Evolutionary conservation across 2,888 invertebrate genomes (phyloP).

Genomic region (Apamea anceps): DNA sequence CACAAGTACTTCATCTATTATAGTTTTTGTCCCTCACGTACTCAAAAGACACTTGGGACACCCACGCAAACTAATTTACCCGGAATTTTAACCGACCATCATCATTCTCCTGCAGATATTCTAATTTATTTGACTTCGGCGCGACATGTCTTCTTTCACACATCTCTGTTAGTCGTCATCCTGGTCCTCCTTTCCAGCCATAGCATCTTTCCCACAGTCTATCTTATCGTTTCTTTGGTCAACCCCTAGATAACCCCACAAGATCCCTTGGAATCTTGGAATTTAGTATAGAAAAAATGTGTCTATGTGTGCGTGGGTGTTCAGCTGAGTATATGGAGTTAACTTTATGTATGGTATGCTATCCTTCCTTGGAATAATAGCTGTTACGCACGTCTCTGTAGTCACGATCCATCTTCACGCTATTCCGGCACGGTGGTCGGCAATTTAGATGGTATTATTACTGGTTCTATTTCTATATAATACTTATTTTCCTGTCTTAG

Average conservation of each 20-base stretch:
- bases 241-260: neutral
- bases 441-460: slow-evolving; percentile 49
- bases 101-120: neutral
- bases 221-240: neutral
- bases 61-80: neutral
- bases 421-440: slow-evolving; percentile 39
- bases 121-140: neutral
- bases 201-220: neutral
- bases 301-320: neutral
- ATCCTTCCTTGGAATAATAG: slow-evolving; percentile 13
- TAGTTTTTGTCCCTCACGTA: neutral
- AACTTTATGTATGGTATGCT: neutral
- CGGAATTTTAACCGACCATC: neutral
- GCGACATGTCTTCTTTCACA: neutral
- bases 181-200: too few species aligned
- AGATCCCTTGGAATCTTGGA: neutral
- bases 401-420: slow-evolving; percentile 54
- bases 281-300: neutral
- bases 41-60: neutral
- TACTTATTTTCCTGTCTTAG: slow-evolving; percentile 33
- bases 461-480: neutral
- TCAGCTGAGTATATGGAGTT: neutral
- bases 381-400: slow-evolving; percentile 48
- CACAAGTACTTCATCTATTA: too few species aligned
- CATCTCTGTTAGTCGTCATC: neutral